Evolutionary conservation across 2,888 invertebrate genomes (phyloP), one percentile per base, ranked within the genome.

Genomic region (Fissipunctia ypsillon): DNA sequence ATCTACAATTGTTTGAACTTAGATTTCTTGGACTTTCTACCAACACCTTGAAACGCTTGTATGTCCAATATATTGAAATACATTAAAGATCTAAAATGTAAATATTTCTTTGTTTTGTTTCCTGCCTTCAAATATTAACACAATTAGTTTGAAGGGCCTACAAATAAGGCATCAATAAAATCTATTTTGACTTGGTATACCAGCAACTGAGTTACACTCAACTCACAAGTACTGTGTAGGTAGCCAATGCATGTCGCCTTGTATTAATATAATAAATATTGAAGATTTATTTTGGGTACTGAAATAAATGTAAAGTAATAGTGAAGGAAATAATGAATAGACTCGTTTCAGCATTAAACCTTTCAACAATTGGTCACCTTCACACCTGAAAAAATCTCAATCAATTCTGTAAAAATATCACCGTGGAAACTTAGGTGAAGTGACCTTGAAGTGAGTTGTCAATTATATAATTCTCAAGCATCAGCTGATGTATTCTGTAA

Each of bases 31-130:
- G 78, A 78, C 68, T 80, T 83, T 80, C 80, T 80, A 61, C 56
- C 59, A 72, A 71, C 61, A 80, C 41, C 83, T 80, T 83, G 83
- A 78, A 83, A 80, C 78, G 60, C 83, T 78, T 83, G 78, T 48
- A 52, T 69, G 72, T 80, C 68, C 83, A 90, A 43, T 43, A 22
- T 64, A 66, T 52, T 68, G 19, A 65, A 60, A 65, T 57, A 52
- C 65, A 80, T 77, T 73, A 79, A 77, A 68, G 7, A 81, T 48
- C 77, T 73, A 43, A 56, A 81, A 81, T 80, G 77, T 81, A 41
- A 63, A 61, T 28, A 14, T 22, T 25, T 38, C 16, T 38, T 41
- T 41, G 41, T 81, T 68, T 81, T 57, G 22, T 43, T 65, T 73
- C 3, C n/a, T 73, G 22, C 22, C 43, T 50, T 41, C 6, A 9